Evolutionary conservation across 2,113 vertebrate genomes (phyloP).

Genomic region (Clarias gariepinus): DNA sequence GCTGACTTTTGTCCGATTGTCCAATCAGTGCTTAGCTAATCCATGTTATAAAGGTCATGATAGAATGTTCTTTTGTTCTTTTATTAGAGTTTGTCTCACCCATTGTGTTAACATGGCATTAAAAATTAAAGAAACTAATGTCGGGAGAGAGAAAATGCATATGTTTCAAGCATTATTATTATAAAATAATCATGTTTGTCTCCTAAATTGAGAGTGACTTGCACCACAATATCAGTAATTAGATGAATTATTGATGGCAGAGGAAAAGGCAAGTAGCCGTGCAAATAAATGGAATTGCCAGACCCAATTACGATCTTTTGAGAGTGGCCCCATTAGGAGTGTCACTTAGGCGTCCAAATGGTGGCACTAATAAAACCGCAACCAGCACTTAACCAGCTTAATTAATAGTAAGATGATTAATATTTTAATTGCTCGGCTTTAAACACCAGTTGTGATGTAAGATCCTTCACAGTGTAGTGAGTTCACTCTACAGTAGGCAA

Average conservation of each 20-base stretch:
- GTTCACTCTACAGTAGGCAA: constrained; percentile 6
- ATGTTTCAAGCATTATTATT: constrained; percentile 88
- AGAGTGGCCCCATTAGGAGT: constrained; percentile 82
- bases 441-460: constrained; percentile 58
- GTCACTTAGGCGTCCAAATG: constrained; percentile 82
- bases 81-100: constrained; percentile 65
- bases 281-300: constrained; percentile 88
- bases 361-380: constrained; percentile 74
- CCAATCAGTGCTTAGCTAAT: constrained; percentile 58
- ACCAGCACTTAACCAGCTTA: constrained; percentile 76
- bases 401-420: constrained; percentile 80
- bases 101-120: constrained; percentile 78
- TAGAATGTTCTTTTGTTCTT: constrained; percentile 71
- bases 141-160: constrained; percentile 73
- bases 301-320: constrained; percentile 82
- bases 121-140: constrained; percentile 74
- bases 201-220: constrained; percentile 89
- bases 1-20: constrained; percentile 61
- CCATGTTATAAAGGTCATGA: constrained; percentile 67
- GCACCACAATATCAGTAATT: constrained; percentile 85
- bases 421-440: constrained; percentile 76
- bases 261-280: constrained; percentile 74
- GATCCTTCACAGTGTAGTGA: constrained; percentile 28
- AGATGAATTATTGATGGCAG: constrained; percentile 90
- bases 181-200: constrained; percentile 91